phyloP scores from a whole-genome alignment of 2,888 invertebrate species.

The Chorisops tibialis region DNA sequence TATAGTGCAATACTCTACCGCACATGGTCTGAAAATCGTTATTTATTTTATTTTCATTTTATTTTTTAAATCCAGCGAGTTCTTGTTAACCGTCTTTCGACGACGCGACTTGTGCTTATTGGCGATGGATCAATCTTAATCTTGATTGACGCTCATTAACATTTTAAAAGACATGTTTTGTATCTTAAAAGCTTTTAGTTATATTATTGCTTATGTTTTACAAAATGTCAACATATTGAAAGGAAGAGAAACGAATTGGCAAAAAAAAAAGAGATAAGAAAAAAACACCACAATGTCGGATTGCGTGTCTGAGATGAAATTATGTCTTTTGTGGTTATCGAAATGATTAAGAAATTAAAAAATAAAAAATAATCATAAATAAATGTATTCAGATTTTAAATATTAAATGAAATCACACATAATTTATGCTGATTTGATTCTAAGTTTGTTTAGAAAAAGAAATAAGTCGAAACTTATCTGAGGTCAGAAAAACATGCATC shows the following conservation, averaged over 20 bases:
- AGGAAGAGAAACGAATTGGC: neutral
- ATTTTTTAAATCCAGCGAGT: too few relatives aligned
- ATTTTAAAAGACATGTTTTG: constrained; percentile 43
- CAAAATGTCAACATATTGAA: constrained; percentile 32
- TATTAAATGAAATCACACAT: too few relatives aligned
- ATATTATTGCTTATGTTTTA: constrained; percentile 37
- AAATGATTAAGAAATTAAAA: neutral
- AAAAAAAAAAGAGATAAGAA: neutral
- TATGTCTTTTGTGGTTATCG: constrained; percentile 19
- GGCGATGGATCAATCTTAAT: constrained; percentile 35
- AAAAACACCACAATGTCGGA: constrained; percentile 6
- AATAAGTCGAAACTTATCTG: too few relatives aligned
- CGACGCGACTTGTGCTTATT: constrained; percentile 22
- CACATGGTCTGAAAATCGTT: too few relatives aligned
- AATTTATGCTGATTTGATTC: too few relatives aligned
- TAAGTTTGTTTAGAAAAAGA: too few relatives aligned
- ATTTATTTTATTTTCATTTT: too few relatives aligned
- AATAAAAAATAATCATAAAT: too few relatives aligned
- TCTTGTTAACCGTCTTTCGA: neutral
- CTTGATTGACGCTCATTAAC: constrained; percentile 52
- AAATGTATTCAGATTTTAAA: too few relatives aligned
- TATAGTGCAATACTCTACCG: too few relatives aligned
- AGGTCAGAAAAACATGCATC: too few relatives aligned
- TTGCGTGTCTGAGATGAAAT: constrained; percentile 19
- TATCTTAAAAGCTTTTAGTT: constrained; percentile 43